Evolutionary conservation across 2,888 invertebrate species (phyloP).

Genomic region (Acanthosepion lycidas): DNA sequence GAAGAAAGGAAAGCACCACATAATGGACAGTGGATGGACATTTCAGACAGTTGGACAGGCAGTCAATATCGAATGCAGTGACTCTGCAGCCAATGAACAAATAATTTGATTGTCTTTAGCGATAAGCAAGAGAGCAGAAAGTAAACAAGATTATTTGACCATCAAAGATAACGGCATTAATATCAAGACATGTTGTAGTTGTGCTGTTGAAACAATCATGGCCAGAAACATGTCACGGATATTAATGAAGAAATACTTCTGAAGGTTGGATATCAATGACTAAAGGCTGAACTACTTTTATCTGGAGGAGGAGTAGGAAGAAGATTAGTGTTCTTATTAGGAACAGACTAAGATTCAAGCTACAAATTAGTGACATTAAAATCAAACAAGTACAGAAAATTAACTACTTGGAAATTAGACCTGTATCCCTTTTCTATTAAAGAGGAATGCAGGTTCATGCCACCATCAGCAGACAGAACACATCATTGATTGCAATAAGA

Average conservation of each 20-base stretch:
- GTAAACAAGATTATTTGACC: neutral
- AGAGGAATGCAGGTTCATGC: too few species aligned
- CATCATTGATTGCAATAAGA: too few species aligned
- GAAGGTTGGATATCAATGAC: neutral
- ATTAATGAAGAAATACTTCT: neutral
- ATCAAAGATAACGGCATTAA: neutral
- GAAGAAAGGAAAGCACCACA: neutral
- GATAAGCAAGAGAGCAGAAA: neutral
- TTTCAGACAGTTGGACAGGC: neutral
- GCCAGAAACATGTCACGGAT: neutral
- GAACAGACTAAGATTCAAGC: too few species aligned
- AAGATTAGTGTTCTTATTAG: neutral
- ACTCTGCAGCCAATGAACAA: neutral
- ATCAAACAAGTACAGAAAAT: too few species aligned
- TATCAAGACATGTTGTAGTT: neutral
- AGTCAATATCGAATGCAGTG: neutral
- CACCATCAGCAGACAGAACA: too few species aligned
- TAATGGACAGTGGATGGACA: neutral
- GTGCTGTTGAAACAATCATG: neutral
- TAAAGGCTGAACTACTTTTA: neutral
- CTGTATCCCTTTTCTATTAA: too few species aligned
- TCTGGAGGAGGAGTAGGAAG: neutral
- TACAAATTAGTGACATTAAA: too few species aligned
- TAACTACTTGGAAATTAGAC: too few species aligned
- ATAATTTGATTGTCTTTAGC: conserved; percentile 11